Evolutionary conservation across 92 coral and sea anemone genomes (phyloP).

Genomic region (Galaxea fascicularis): DNA sequence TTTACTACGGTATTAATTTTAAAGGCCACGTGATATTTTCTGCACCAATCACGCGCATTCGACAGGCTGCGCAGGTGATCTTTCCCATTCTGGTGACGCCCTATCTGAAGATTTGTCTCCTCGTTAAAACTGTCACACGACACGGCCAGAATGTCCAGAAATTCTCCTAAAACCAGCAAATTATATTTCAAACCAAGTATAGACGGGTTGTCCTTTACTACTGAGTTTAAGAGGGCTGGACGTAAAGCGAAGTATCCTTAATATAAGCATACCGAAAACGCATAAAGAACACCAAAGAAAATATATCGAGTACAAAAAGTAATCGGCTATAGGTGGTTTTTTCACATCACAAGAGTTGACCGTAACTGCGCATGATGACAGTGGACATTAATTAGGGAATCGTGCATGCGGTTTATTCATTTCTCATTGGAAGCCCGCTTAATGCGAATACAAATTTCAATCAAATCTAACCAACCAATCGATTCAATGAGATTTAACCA

Average conservation of each 20-base stretch:
- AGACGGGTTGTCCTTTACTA: neutral
- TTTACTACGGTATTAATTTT: constrained; percentile 87
- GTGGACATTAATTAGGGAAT: too few relatives aligned
- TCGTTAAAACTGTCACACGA: constrained; percentile 91
- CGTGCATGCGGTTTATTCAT: too few relatives aligned
- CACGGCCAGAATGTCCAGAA: constrained; percentile 84
- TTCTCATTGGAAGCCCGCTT: too few relatives aligned
- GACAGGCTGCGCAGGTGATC: constrained; percentile 65
- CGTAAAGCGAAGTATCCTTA: neutral
- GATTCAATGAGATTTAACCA: too few relatives aligned
- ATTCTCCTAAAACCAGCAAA: constrained; percentile 56
- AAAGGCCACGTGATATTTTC: constrained; percentile 77
- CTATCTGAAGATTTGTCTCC: constrained; percentile 74
- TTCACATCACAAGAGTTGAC: constrained; percentile 1
- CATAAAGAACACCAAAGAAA: neutral
- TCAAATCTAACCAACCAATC: too few relatives aligned
- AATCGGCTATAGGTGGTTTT: neutral
- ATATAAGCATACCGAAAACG: neutral
- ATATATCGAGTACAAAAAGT: neutral
- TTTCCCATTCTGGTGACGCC: constrained; percentile 74
- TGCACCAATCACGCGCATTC: constrained; percentile 81
- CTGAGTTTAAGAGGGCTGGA: constrained; percentile 1
- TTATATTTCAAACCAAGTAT: neutral
- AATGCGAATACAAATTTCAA: too few relatives aligned
- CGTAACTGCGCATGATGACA: neutral